Base-by-base conservation (phyloP, 2,797 vertebrate species). In the Semotilus atromaculatus region DNA sequence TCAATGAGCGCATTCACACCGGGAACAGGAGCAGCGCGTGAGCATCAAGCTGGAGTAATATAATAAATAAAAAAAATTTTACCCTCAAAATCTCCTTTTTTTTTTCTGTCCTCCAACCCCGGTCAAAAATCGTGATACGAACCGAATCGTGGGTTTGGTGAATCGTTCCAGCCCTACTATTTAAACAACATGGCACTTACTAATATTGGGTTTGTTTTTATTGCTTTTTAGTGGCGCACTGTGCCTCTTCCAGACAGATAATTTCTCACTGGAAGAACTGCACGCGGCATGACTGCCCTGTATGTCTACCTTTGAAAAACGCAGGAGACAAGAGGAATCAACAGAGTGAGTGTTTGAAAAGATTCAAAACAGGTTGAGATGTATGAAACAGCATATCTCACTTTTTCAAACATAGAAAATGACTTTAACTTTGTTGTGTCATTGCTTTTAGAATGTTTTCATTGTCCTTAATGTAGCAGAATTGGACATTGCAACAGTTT, bases 241-340 rank as follows among this genome's bases (percentile, higher is more conserved):
- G 98, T 67, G 98, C 98, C 19, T 99, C 98, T 91, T 99, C 98
- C 79, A 95, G 98, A 94, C 98, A 99, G 95, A 99, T 99, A 94
- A 99, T 99, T 95, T 99, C 98, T 13, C 98, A 99, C 91, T 99
- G 98, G 98, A 99, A 99, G 95, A 99, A 99, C 90, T 99, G 98
- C 92, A 99, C 98, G 0, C 94, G 98, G 60, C 98, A 99, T 10
- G 98, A 99, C 91, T 99, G 98, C 93, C 98, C 98, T 85, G 98
- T 99, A 29, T 99, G 98, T 92, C 94, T 99, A 88, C 98, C 98
- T 3, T 96, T 99, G 86, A 99, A 99, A 95, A 99, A 99, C 74
- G 98, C 98, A 29, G 98, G 98, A 62, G 98, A 99, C 96, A 99
- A 99, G 96, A 97, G 98, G 95, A 99, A 97, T 92, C 97, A 99